Evolutionary conservation across 2,113 vertebrate species (phyloP), one percentile per base, ranked within the genome.

Genomic region (Cryptotis parvus): DNA sequence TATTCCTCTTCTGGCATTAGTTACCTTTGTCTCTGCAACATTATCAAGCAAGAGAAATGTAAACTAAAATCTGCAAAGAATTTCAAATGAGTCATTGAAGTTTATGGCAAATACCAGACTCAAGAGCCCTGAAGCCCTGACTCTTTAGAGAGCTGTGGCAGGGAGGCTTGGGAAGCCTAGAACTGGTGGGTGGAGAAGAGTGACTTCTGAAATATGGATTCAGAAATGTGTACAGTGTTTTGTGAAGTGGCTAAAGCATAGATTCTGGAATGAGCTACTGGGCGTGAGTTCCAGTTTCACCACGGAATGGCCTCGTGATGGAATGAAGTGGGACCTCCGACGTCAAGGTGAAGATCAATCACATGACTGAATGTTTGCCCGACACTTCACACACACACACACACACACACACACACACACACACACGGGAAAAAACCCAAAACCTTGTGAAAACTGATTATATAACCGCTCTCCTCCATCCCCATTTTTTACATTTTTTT

Each of bases 11-110:
- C 79, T 41, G 87, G 65, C 63, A 84, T 87, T 22, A 63, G 65
- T 39, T 72, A 45, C 29, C 26, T 85, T 88, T 52, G 49, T 76
- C 45, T 81, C 33, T 73, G 49, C 15, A 91, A 85, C 33, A 68
- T 41, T 72, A 92, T 66, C 74, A 78, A 87, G 49, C 39, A 76
- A 88, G 61, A 77, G 31, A 95, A 93, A 91, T 80, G 65, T 68
- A 73, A 88, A 85, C 78, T 87, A 27, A 91, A 91, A 86, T 88
- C 90, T 78, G 45, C 10, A 3, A 84, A 85, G 82, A 89, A 83
- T 90, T 86, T 82, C 31, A 88, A 70, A 69, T 90, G 85, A 76
- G 37, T 90, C 91, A 77, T 41, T 75, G 33, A 91, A 84, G 76
- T 31, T 3, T 91, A n/a, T 79, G 89, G 83, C 70, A 72, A 87